These are phyloP conservation scores for Rhodeus uyekii DNA, from an alignment of 2,797 vertebrate genomes.

Conservation along the genomic window DNA sequence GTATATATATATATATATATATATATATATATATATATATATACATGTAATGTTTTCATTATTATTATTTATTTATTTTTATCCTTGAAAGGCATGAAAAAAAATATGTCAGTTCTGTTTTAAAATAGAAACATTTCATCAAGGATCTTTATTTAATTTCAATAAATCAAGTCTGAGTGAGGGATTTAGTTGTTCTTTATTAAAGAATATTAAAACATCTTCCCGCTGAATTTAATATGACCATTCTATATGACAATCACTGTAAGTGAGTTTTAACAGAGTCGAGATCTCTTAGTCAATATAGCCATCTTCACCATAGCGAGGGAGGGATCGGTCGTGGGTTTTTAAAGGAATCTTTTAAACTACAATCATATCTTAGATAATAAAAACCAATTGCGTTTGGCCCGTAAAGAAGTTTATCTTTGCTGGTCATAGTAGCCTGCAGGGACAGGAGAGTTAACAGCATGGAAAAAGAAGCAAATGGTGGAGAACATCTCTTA, in stretches of 20 bases:
- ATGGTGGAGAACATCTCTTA: slow-evolving; percentile 68
- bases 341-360: slow-evolving; percentile 59
- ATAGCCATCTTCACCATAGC: slow-evolving; percentile 2
- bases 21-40: too few relatives aligned
- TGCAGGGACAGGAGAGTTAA: slow-evolving; percentile 77
- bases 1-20: too few relatives aligned
- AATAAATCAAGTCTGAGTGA: slow-evolving; percentile 17
- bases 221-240: slow-evolving; percentile 21
- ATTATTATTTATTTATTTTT: background rate
- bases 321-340: slow-evolving; percentile 30
- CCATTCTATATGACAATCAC: slow-evolving; percentile 15
- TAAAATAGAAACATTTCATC: slow-evolving; percentile 8
- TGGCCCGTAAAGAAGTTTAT: slow-evolving; percentile 81
- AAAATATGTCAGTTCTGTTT: background rate
- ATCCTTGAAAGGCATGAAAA: background rate
- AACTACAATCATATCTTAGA: slow-evolving; percentile 79
- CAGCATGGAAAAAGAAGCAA: slow-evolving; percentile 74
- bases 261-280: slow-evolving; percentile 27
- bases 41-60: background rate
- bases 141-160: slow-evolving; percentile 26
- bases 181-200: slow-evolving; percentile 19
- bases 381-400: slow-evolving; percentile 82
- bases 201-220: slow-evolving; percentile 31
- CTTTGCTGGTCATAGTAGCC: slow-evolving; percentile 78
- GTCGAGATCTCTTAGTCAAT: slow-evolving; percentile 21